Percentiles rank a stretch among this genome's conserved stretches.
phyloP scores from a whole-genome alignment of 2,113 vertebrate genomes.

The Ciconia stormi region DNA sequence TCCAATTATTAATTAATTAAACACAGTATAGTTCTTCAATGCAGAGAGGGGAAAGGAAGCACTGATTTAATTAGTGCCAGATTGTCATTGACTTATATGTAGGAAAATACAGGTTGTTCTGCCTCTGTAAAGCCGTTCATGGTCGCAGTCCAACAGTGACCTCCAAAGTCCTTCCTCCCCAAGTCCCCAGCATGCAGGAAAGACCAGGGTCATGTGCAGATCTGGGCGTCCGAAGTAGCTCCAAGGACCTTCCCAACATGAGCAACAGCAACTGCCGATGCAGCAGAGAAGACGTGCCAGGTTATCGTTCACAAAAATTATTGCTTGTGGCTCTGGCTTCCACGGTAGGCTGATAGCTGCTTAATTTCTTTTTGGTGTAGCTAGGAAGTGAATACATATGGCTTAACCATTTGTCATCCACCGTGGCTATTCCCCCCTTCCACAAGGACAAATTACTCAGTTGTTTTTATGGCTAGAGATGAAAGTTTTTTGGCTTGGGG shows the following conservation, averaged over 20 bases:
- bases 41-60: neutral
- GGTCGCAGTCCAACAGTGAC: neutral
- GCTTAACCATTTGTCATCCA: neutral
- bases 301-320: neutral
- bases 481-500: neutral
- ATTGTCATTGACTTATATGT: neutral
- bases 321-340: neutral
- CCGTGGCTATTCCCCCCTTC: neutral
- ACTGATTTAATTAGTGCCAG: neutral
- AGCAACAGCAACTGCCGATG: neutral
- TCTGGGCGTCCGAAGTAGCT: neutral
- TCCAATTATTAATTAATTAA: slow-evolving; percentile 4
- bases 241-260: neutral
- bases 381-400: neutral
- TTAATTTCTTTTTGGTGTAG: neutral
- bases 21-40: neutral
- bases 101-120: neutral
- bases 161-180: neutral
- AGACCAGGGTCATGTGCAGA: neutral
- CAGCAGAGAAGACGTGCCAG: neutral
- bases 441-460: neutral
- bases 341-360: neutral
- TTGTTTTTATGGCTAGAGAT: neutral
- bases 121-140: neutral
- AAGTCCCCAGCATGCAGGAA: neutral